Base-by-base conservation (phyloP, 1,140 invertebrate species). In the Cephus cinctus region DNA sequence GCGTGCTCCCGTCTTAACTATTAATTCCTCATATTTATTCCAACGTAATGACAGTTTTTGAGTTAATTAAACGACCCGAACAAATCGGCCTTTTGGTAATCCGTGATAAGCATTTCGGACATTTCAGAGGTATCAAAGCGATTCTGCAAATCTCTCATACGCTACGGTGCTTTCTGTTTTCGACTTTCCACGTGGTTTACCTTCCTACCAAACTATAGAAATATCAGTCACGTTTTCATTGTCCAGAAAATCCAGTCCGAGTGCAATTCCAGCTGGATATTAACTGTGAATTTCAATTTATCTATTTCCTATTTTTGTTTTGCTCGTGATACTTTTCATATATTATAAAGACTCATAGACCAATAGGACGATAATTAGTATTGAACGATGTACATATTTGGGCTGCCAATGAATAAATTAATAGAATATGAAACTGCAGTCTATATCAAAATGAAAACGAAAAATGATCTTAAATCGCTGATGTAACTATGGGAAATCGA, bases 401-500 rank as follows among this genome's bases (percentile, higher is more conserved):
- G 38, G 47, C 46, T 56, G 50, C 42, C 56, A 61, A 65, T 63
- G 61, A 62, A 57, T 59, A 66, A 64, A 63, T 54, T n/a, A n/a
- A n/a, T n/a, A n/a, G n/a, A n/a, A n/a, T n/a, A n/a, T n/a, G n/a
- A 61, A 59, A 58, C 53, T 43, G 48, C 50, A 49, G 49, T 39
- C 49, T n/a, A n/a, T n/a, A n/a, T n/a, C 52, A 52, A 63, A 64
- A 65, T 67, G 60, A 60, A 65, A 67, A 61, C 53, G 57, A 61
- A 63, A 67, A 65, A 53, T 56, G 52, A 43, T 58, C 55, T 61
- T 67, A 67, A 66, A 66, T 66, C 56, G 60, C 50, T 45, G 48
- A 61, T 56, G 57, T 58, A 49, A 56, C 41, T 25, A 43, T 45
- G 39, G 40, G 44, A 54, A 36, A 46, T 38, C 36, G 31, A 4